phyloP scores from a whole-genome alignment of 30 jellyfish, hydroid and myxozoan species.

The Turritopsis dohrnii region DNA sequence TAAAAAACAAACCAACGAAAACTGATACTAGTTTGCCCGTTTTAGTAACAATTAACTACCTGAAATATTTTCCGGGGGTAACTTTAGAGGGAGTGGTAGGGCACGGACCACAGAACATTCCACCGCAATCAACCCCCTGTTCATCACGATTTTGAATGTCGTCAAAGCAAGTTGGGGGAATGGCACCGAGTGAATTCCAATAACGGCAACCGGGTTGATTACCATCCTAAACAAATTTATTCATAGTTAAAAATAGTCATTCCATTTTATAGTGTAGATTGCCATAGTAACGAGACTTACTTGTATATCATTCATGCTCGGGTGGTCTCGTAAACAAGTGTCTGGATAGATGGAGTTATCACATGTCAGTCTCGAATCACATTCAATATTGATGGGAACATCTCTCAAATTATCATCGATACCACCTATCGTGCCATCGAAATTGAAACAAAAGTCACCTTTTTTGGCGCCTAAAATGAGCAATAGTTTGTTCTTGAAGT shows the following conservation, averaged over 20 bases:
- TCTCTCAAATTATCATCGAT: conserved; percentile 24
- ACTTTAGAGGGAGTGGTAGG: conserved; percentile 16
- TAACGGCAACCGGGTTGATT: conserved; percentile 23
- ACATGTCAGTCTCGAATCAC: conserved; percentile 37
- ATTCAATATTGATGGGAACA: conserved; percentile 39
- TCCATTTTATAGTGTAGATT: not conserved
- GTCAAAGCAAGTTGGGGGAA: conserved; percentile 23
- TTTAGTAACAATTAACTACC: not conserved
- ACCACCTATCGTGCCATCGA: conserved; percentile 19
- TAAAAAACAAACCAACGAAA: not conserved
- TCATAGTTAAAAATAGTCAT: not conserved
- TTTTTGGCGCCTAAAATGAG: not conserved
- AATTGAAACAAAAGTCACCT: conserved; percentile 35
- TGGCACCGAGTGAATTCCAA: conserved; percentile 24
- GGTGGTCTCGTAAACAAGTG: not conserved
- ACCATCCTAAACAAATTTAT: not conserved
- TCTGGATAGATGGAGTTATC: not conserved
- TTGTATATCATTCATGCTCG: conserved; percentile 9
- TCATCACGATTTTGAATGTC: conserved; percentile 37
- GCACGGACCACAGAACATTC: conserved; percentile 22
- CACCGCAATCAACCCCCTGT: conserved; percentile 38
- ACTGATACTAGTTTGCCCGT: not conserved
- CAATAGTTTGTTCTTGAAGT: too few species aligned
- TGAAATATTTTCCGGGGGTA: not conserved
- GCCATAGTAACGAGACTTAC: not conserved